phyloP scores from a whole-genome alignment of 2,888 invertebrate genomes.

The Mesorhabditis spiculigera region DNA sequence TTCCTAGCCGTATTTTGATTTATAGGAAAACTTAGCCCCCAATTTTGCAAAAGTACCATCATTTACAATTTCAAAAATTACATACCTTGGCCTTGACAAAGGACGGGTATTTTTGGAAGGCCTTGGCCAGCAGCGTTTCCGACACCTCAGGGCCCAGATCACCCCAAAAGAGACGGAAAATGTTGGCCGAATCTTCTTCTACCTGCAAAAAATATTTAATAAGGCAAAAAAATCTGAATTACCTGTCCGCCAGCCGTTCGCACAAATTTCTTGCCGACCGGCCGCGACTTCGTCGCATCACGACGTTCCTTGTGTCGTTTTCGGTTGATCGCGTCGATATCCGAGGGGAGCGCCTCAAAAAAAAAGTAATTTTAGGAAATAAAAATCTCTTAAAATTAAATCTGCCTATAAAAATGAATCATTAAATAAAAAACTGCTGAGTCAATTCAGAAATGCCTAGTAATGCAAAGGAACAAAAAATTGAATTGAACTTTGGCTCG shows the following conservation, averaged over 20 bases:
- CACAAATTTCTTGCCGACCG: conserved; percentile 47
- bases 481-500: no score
- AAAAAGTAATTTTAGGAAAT: no score
- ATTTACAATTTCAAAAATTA: not conserved
- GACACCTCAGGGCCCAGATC: conserved; percentile 99
- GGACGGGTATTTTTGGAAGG: conserved; percentile 79
- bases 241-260: conserved; percentile 53
- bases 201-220: conserved; percentile 62
- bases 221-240: conserved; percentile 7
- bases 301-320: conserved; percentile 40
- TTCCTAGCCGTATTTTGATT: not conserved
- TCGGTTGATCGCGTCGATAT: conserved; percentile 49
- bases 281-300: conserved; percentile 16
- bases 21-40: not conserved
- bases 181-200: conserved; percentile 93
- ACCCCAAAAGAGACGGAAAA: conserved; percentile 97
- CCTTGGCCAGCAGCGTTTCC: conserved; percentile 89
- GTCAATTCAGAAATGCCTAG: no score
- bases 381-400: no score
- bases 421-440: no score
- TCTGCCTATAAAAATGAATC: no score
- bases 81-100: conserved; percentile 79
- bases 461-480: no score
- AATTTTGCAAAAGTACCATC: not conserved
- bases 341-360: conserved; percentile 39